These are phyloP conservation scores for Equus quagga DNA, from an alignment of 2,113 vertebrate genomes.

Conservation along the genomic window DNA sequence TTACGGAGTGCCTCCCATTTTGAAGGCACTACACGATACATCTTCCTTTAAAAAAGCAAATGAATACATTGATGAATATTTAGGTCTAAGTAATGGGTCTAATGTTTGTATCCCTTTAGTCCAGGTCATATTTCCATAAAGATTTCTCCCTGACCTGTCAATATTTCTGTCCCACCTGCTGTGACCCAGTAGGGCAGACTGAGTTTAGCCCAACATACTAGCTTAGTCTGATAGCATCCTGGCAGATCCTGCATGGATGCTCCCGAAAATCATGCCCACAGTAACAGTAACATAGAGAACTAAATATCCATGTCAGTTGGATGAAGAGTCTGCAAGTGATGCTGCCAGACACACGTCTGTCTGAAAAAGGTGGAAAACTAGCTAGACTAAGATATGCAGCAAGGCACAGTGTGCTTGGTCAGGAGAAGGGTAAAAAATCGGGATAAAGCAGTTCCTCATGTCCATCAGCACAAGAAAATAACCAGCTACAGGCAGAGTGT, in stretches of 20 bases:
- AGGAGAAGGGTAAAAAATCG: background rate
- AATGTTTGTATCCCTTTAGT: background rate
- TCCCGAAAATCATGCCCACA: too few relatives aligned
- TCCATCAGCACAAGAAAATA: background rate
- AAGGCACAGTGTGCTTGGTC: background rate
- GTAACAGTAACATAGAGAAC: too few relatives aligned
- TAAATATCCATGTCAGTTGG: background rate
- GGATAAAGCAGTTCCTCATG: background rate
- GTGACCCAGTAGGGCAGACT: background rate
- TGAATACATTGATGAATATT: background rate
- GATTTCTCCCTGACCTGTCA: background rate
- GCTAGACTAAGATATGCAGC: background rate
- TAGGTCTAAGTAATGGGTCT: background rate
- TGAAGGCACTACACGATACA: background rate
- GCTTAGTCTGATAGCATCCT: background rate
- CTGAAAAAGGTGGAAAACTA: background rate
- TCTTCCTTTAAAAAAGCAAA: background rate
- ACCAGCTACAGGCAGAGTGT: background rate
- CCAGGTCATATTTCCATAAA: background rate
- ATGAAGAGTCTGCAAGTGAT: background rate
- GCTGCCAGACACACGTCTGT: rapidly evolving
- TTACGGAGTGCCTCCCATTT: background rate
- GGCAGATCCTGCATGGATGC: background rate
- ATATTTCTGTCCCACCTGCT: background rate
- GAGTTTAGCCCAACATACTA: background rate